Percentiles rank a stretch among this genome's conserved stretches.
Conservation (phyloP, 1,140 invertebrate genomes). For the Lepidurus packardi region DNA sequence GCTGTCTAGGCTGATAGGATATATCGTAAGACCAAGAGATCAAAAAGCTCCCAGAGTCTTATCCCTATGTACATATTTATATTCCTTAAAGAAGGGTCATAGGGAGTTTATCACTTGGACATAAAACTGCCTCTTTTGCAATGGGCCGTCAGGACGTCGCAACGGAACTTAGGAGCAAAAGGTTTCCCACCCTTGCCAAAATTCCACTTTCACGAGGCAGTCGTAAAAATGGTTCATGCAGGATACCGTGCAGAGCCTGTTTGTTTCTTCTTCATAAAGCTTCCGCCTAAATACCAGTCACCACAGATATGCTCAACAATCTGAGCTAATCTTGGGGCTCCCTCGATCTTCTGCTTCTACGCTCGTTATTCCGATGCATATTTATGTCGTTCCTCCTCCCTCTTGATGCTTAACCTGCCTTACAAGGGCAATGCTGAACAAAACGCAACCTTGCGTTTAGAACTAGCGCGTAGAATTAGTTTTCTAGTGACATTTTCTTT, state of each 20-base stretch:
- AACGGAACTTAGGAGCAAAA: background rate
- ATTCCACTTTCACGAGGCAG: background rate
- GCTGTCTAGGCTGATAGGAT: background rate
- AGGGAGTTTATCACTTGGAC: background rate
- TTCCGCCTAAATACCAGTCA: background rate
- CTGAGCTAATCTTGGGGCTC: background rate
- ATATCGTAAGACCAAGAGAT: constrained; percentile 14
- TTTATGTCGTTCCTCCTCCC: background rate
- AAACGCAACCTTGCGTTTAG: too few species aligned
- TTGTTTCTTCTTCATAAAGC: constrained; percentile 3
- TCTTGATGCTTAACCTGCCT: background rate
- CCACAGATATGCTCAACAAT: background rate
- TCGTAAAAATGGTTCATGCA: background rate
- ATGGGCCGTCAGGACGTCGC: background rate
- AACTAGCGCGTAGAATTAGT: too few species aligned
- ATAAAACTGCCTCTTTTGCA: background rate
- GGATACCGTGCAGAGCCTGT: background rate
- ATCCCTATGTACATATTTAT: constrained; percentile 5
- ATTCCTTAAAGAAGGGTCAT: background rate
- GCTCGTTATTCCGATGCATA: background rate
- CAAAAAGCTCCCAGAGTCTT: background rate
- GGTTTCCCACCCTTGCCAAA: background rate
- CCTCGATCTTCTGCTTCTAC: background rate
- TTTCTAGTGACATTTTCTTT: too few species aligned
- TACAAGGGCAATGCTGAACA: too few species aligned